Evolutionary conservation across 2,888 invertebrate species (phyloP).

Genomic region (Eristalinus sepulchralis): DNA sequence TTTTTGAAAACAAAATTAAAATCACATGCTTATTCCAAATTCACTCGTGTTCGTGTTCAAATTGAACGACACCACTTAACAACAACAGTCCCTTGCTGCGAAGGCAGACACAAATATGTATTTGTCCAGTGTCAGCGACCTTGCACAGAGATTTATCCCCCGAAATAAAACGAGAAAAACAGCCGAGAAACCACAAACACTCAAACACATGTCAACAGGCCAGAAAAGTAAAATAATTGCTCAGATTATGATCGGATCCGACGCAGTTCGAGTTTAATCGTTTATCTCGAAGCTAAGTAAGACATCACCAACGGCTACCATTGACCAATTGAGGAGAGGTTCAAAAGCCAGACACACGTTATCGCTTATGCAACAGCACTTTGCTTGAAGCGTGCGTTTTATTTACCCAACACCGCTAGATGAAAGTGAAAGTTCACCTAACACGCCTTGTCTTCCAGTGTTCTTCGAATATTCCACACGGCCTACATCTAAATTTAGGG

Average conservation of each 20-base stretch:
- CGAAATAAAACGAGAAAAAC: neutral
- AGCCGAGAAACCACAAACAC: neutral
- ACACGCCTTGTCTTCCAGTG: neutral
- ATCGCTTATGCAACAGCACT: conserved; percentile 42
- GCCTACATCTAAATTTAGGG: neutral
- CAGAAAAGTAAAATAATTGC: neutral
- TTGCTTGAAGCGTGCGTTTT: conserved; percentile 16
- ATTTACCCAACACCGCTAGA: neutral
- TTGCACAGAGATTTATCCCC: neutral
- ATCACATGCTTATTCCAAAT: neutral
- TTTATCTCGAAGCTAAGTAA: conserved; percentile 14
- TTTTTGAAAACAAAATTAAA: neutral
- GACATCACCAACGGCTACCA: neutral
- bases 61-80: neutral
- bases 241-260: neutral
- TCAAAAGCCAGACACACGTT: conserved; percentile 13
- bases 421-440: conserved; percentile 51
- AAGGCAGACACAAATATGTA: neutral
- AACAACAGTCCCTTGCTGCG: neutral
- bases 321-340: conserved; percentile 8
- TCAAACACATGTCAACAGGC: neutral
- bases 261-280: neutral
- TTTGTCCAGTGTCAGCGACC: conserved; percentile 1
- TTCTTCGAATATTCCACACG: neutral
- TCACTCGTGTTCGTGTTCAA: neutral